Base-by-base conservation (phyloP, 2,888 invertebrate genomes). In the Zygaena filipendulae region DNA sequence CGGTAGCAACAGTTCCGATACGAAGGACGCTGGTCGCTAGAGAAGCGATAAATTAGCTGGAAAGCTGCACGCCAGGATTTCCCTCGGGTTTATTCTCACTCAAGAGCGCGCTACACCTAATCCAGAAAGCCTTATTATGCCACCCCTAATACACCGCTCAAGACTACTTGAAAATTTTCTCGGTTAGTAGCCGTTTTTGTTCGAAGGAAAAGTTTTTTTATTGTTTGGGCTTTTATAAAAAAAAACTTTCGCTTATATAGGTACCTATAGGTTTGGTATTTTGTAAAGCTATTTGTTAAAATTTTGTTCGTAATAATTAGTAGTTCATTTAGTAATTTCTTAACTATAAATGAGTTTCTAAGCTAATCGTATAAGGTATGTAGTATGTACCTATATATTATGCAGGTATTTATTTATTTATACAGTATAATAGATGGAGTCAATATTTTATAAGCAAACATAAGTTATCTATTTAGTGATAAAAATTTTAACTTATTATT, bases 61-160 rank as follows among this genome's bases (percentile, higher is more conserved):
- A 75, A 77, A 75, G 77, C 75, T 71, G 67, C 72, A 67, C 61
- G 63, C 68, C 68, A 68, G 79, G 77, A 79, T 79, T 79, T 75
- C 75, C 79, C 79, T 50, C 60, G 79, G 69, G 79, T 64, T 79
- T 77, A 79, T 75, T 75, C 79, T 61, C 75, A 75, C 74, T 79
- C 75, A 77, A 74, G 74, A 71, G 70, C 69, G 70, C 64, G 70
- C 64, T 64, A 59, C 71, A 67, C 67, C 74, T 79, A 79, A 79
- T 79, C 79, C 79, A 68, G 68, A 74, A 77, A 75, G 75, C 74
- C 79, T 75, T 79, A 77, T 79, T 79, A 79, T 74, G 61, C 77
- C 68, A 62, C 72, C 75, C 77, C 72, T 75, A 77, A 77, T 74
- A 72, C 75, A 59, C 61, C 58, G 68, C 71, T 77, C 74, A 68